Base-by-base conservation (phyloP, 2,888 invertebrate genomes). In the Heliconius erato region DNA sequence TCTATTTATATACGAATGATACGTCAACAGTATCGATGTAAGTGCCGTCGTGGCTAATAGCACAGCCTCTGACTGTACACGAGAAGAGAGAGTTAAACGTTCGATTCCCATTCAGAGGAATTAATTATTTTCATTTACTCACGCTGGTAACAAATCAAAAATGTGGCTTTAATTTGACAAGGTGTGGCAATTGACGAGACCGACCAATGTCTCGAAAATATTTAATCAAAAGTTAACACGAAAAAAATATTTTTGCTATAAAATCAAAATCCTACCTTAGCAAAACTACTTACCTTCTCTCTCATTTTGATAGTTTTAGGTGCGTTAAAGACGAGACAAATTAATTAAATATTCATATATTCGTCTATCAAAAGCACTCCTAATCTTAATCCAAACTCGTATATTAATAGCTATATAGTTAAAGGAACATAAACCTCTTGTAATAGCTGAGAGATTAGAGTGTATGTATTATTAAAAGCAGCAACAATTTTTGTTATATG, bases 361-460 rank as follows among this genome's bases (percentile, higher is more conserved):
- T 9, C 32, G 35, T 49, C 32, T 59, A 44, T 54, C 40, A 44
- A 44, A 67, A 19, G 40, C n/a, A 67, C 69, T 49, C 68, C 40
- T 63, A 71, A 77, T 77, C 63, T 77, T 71, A 49, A 81, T 76
- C 71, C 59, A 59, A 5, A n/a, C 32, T 23, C n/a, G 32, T 77
- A 77, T 81, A 81, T 81, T 77, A 81, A 77, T 81, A 77, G 81
- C 44, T 69, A 65, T 76, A 81, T 81, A 77, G 69, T 32, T 59
- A 14, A 76, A 68, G 28, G 77, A 44, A 71, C 63, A 77, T 77
- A 81, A 77, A 44, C 69, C 59, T 67, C n/a, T 19, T n/a, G 63
- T 77, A 69, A 80, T 67, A 63, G 63, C 23, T n/a, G 63, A 63
- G n/a, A 9, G 63, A 63, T 4, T 0, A 23, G 63, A 69, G 35